Evolutionary conservation across 2,113 vertebrate genomes (phyloP), one percentile per base, ranked within the genome.

Genomic region (Anthoscopus minutus): DNA sequence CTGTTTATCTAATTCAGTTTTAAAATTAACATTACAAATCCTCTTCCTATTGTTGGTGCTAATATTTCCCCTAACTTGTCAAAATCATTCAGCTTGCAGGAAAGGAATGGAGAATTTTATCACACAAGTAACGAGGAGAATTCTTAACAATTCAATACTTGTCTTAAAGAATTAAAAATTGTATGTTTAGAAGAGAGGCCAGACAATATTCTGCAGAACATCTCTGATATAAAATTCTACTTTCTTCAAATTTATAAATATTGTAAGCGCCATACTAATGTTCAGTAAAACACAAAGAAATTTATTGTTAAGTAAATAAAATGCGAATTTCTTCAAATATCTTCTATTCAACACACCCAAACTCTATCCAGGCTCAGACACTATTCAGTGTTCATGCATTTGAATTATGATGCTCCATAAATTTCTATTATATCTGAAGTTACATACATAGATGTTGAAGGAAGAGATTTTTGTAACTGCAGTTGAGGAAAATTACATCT

Each of bases 1-100:
- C 54, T 93, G 80, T 21, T 86, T 86, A 93, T 95, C 89, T 86
- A 96, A 96, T 70, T 44, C 57, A 88, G 86, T 70, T 76, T 81
- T 88, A 86, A 96, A 96, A 96, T 80, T 84, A 96, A 94, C 8
- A 35, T 60, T 87, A 81, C 40, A 88, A 95, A 96, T 92, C 16
- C 50, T 51, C 94, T 93, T 92, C 77, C 24, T 82, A 37, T 71
- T 66, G 30, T 81, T 86, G 44, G 11, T 54, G 23, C 79, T 95
- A 86, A 89, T 94, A 77, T 82, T 96, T 78, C 62, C 92, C 45
- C 15, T 80, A 33, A 54, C 69, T 91, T 92, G 44, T 64, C 81
- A 80, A 10, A 77, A 61, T 57, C 76, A 92, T 88, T 94, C 73
- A 88, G 73, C 56, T 76, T 90, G 21, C 33, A 67, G 57, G 33